phyloP scores from a whole-genome alignment of 2,113 vertebrate species.

The Typhlomys cinereus region DNA sequence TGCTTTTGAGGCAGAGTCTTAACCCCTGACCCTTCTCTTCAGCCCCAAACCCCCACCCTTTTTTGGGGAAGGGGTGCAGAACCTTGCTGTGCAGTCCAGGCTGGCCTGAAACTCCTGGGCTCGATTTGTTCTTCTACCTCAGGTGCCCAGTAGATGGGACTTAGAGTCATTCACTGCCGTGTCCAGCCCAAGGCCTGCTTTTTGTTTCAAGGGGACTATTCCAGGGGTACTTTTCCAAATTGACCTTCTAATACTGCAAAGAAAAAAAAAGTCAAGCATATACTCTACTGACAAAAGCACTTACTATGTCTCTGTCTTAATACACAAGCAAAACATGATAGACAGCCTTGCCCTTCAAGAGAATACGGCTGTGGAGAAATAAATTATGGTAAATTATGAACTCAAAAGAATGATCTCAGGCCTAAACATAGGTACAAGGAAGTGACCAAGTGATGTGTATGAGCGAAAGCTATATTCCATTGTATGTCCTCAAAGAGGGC shows the following conservation, averaged over 20 bases:
- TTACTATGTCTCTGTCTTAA: rapidly evolving
- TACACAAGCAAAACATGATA: rapidly evolving
- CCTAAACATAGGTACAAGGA: background rate
- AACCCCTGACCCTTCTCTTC: background rate
- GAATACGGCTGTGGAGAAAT: background rate
- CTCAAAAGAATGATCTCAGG: background rate
- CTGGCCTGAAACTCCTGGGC: background rate
- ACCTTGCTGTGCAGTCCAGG: background rate
- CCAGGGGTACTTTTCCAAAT: background rate
- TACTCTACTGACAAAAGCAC: background rate
- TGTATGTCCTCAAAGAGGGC: background rate
- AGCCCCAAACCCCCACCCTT: background rate
- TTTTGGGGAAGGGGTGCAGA: background rate
- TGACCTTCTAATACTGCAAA: background rate
- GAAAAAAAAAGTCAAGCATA: rapidly evolving
- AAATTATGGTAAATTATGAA: background rate
- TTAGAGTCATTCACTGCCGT: background rate
- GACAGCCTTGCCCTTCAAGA: background rate
- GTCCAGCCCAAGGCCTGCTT: background rate
- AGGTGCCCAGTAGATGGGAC: background rate
- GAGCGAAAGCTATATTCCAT: background rate
- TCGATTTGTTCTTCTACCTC: background rate
- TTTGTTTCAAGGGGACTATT: background rate
- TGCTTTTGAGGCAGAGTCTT: background rate
- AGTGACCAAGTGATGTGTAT: background rate